These are phyloP conservation scores for Mesitornis unicolor DNA, from an alignment of 2,113 vertebrate species.

Conservation along the genomic window DNA sequence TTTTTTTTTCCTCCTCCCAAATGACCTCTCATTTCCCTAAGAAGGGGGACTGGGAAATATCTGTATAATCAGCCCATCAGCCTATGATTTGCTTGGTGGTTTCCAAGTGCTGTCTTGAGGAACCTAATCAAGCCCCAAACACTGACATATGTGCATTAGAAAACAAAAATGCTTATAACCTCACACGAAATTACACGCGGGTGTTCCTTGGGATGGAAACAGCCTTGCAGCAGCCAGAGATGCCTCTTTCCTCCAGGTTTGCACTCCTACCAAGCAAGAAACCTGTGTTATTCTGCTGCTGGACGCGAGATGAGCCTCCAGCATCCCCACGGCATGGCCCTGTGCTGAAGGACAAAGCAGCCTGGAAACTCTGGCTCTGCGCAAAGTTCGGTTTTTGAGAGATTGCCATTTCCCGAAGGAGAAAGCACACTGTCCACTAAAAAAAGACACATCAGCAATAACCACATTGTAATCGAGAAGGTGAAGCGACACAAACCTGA, in stretches of 20 bases:
- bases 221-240: not conserved
- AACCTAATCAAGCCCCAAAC: not conserved
- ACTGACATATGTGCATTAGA: accelerated
- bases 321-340: accelerated
- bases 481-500: accelerated
- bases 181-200: accelerated
- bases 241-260: not conserved
- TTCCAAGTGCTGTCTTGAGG: not conserved
- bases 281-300: not conserved
- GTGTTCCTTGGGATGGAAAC: not conserved
- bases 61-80: not conserved
- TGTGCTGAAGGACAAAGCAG: not conserved
- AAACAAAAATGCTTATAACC: not conserved
- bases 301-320: not conserved
- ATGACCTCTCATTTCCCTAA: not conserved
- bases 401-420: not conserved
- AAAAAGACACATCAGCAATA: not conserved
- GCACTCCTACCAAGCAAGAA: not conserved
- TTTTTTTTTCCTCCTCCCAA: not conserved
- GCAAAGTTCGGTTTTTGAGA: accelerated
- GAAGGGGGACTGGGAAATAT: not conserved
- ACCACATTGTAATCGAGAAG: accelerated
- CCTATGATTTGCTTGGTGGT: not conserved
- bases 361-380: not conserved
- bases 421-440: too few species aligned